Conservation (phyloP, 2,113 vertebrate species). For the Percina caprodes region DNA sequence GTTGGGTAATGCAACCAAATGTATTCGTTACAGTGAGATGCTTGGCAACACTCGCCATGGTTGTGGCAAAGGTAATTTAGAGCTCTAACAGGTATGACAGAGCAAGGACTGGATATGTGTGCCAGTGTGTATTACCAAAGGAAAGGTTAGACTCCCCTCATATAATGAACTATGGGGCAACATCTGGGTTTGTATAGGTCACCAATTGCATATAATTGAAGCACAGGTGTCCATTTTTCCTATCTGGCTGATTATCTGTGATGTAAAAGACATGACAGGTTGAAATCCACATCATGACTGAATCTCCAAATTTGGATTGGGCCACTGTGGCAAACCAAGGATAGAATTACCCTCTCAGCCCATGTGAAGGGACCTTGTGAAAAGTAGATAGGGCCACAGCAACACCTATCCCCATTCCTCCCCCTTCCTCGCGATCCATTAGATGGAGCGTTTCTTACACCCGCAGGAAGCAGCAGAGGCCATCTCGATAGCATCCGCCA, state of each 20-base stretch:
- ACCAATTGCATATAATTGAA: constrained; percentile 23
- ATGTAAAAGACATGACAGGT: constrained; percentile 20
- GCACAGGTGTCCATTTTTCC: constrained; percentile 13
- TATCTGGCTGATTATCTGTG: constrained; percentile 42
- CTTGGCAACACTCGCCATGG: constrained; percentile 61
- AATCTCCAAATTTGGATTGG: constrained; percentile 42
- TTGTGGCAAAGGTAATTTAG: constrained; percentile 79
- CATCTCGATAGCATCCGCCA: constrained; percentile 82
- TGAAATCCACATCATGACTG: constrained; percentile 26
- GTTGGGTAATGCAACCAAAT: constrained; percentile 77
- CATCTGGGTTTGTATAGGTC: constrained; percentile 49
- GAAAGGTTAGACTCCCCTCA: constrained; percentile 53
- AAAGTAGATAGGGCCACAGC: constrained; percentile 56
- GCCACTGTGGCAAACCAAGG: constrained; percentile 41
- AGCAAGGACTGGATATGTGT: constrained; percentile 40
- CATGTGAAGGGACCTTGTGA: constrained; percentile 66
- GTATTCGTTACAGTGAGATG: constrained; percentile 75
- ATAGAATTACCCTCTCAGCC: constrained; percentile 64
- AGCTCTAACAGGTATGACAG: constrained; percentile 84
- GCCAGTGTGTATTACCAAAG: constrained; percentile 29
- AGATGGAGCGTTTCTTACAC: constrained; percentile 73
- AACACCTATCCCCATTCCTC: constrained; percentile 25
- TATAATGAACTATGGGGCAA: constrained; percentile 52
- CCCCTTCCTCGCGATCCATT: constrained; percentile 73
- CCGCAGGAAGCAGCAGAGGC: constrained; percentile 72